phyloP scores from a whole-genome alignment of 2,797 vertebrate genomes.

The Pipistrellus nathusii region DNA sequence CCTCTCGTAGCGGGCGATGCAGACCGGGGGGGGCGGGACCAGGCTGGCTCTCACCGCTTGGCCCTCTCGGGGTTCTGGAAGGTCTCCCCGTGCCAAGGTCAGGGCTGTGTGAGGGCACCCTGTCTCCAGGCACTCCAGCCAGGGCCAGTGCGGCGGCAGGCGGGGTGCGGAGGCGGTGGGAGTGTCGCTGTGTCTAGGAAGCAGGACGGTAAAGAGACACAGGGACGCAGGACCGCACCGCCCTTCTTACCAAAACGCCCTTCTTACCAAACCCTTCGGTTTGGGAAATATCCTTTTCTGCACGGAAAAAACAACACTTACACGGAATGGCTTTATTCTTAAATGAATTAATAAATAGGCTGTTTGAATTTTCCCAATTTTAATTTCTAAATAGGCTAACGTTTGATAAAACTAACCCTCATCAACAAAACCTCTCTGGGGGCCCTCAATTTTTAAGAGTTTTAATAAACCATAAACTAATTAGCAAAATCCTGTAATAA shows the following conservation, averaged over 20 bases:
- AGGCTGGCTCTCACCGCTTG: too few species aligned
- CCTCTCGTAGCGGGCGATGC: neutral
- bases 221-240: neutral
- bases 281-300: conserved; percentile 14
- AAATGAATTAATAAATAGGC: neutral
- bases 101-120: neutral
- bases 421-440: neutral
- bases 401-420: neutral
- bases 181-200: neutral
- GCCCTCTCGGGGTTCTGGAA: neutral
- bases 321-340: neutral
- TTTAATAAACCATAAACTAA: conserved; percentile 27
- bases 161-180: neutral
- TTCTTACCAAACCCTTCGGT: neutral
- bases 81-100: neutral
- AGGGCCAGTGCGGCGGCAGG: neutral
- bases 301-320: neutral
- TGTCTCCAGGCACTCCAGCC: neutral
- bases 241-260: neutral
- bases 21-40: neutral
- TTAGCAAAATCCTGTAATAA: neutral
- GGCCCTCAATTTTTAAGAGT: neutral
- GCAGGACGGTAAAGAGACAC: neutral
- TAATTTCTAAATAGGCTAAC: conserved; percentile 42
- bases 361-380: conserved; percentile 25